A percentile compares a stretch with the other conserved stretches of the same genome.
Evolutionary conservation across 2,113 vertebrate genomes (phyloP).

Genomic region (Cryptotis parvus): DNA sequence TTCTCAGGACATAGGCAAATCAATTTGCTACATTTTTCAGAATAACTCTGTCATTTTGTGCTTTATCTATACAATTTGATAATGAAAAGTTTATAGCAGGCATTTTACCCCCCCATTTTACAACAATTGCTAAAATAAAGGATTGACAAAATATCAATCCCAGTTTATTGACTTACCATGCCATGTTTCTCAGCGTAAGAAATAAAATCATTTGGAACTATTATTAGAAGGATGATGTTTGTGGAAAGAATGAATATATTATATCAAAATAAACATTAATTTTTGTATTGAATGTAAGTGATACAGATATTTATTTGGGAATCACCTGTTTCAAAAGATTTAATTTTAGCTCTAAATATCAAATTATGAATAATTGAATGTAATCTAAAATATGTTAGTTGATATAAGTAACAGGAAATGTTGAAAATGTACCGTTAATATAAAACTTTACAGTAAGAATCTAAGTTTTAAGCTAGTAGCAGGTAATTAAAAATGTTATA

Average conservation of each 20-base stretch:
- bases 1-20: neutral
- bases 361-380: neutral
- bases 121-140: conserved; percentile 46
- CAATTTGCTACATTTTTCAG: neutral
- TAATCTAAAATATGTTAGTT: neutral
- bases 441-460: neutral
- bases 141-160: conserved; percentile 53
- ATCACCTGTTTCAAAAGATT: neutral
- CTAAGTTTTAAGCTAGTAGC: neutral
- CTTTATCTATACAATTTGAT: neutral
- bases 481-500: neutral
- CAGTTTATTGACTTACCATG: conserved; percentile 37
- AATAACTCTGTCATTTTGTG: conserved; percentile 22
- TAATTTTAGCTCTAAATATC: conserved; percentile 16
- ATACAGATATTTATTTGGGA: neutral
- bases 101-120: neutral
- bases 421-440: conserved; percentile 26
- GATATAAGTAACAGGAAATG: conserved; percentile 12
- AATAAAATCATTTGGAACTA: conserved; percentile 42
- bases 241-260: neutral
- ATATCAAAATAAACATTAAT: neutral
- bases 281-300: conserved; percentile 36
- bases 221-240: conserved; percentile 35
- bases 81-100: neutral
- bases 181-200: conserved; percentile 23